A percentile compares a stretch with the other conserved stretches of the same genome.
phyloP scores from a whole-genome alignment of 2,797 vertebrate genomes.

The Muraenolepis orangiensis region DNA sequence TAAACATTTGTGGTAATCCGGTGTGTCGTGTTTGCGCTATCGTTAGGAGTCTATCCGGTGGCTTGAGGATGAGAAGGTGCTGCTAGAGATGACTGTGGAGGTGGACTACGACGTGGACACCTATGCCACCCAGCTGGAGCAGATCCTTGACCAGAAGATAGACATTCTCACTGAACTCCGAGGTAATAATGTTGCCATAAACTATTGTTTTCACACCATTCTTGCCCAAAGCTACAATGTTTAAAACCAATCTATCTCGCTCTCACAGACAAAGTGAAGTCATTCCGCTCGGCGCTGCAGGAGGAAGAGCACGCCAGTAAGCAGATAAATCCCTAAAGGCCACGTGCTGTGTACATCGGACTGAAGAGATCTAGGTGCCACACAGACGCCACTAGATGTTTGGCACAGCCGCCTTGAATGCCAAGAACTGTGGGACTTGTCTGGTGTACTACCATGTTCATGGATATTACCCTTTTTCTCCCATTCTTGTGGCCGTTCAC shows the following conservation, averaged over 20 bases:
- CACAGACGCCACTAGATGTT: slow-evolving; percentile 55
- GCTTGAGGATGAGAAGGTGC: slow-evolving; percentile 93
- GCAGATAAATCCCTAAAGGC: slow-evolving; percentile 97
- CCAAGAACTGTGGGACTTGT: slow-evolving; percentile 42
- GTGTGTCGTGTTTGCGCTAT: slow-evolving; percentile 3
- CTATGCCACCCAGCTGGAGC: slow-evolving; percentile 93
- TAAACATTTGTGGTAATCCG: too few species aligned
- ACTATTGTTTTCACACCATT: neutral
- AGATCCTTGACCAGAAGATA: slow-evolving; percentile 95
- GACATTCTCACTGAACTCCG: slow-evolving; percentile 91
- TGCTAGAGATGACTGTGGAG: slow-evolving; percentile 97
- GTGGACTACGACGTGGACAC: slow-evolving; percentile 96
- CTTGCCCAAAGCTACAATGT: neutral
- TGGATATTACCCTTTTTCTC: slow-evolving; percentile 38
- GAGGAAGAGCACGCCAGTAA: slow-evolving; percentile 99
- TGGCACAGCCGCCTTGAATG: slow-evolving; percentile 46
- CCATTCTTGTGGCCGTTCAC: slow-evolving; percentile 33
- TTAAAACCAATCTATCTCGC: neutral
- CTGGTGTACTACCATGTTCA: slow-evolving; percentile 36
- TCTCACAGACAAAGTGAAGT: slow-evolving; percentile 94
- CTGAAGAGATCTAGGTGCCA: slow-evolving; percentile 33
- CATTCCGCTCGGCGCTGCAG: slow-evolving; percentile 91
- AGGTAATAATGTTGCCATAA: slow-evolving; percentile 70
- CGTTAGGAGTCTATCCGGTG: slow-evolving; percentile 92
- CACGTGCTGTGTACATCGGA: slow-evolving; percentile 70